Conservation (phyloP, 2,113 vertebrate species). For the Macrotis lagotis region DNA sequence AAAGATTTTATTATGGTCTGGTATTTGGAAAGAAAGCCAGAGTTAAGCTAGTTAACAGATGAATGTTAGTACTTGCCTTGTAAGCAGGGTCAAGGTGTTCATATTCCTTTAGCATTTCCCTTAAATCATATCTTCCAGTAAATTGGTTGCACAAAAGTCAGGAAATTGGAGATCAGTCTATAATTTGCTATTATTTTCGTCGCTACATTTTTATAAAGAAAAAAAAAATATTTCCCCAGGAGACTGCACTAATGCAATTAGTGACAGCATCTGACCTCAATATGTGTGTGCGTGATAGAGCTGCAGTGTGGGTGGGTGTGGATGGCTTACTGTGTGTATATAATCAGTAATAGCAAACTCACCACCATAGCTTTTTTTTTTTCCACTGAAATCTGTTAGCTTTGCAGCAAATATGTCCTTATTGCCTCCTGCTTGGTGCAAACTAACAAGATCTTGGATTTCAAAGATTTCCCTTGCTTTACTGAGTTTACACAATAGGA, state of each 20-base stretch:
- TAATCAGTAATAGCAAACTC: not conserved
- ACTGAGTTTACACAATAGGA: not conserved
- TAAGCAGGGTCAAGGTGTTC: not conserved
- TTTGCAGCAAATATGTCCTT: constrained; percentile 1
- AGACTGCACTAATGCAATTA: not conserved
- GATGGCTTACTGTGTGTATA: not conserved
- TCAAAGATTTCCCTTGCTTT: constrained; percentile 5
- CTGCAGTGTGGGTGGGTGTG: not conserved
- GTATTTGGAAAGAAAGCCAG: not conserved
- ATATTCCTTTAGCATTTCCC: not conserved
- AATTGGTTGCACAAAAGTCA: not conserved
- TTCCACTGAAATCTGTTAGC: not conserved
- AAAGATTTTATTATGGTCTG: not conserved
- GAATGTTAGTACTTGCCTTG: not conserved
- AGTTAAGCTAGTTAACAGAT: not conserved
- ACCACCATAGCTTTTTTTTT: not conserved
- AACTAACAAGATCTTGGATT: constrained; percentile 16
- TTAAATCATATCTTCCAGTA: not conserved
- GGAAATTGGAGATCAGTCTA: not conserved
- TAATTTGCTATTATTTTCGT: not conserved
- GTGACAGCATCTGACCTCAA: not conserved
- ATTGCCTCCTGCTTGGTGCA: not conserved
- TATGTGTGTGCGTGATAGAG: not conserved
- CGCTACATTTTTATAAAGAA: not conserved
- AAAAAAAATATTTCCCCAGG: not conserved